These are phyloP conservation scores for Poeciliopsis retropinna DNA, from an alignment of 2,113 vertebrate genomes.

Conservation along the genomic window DNA sequence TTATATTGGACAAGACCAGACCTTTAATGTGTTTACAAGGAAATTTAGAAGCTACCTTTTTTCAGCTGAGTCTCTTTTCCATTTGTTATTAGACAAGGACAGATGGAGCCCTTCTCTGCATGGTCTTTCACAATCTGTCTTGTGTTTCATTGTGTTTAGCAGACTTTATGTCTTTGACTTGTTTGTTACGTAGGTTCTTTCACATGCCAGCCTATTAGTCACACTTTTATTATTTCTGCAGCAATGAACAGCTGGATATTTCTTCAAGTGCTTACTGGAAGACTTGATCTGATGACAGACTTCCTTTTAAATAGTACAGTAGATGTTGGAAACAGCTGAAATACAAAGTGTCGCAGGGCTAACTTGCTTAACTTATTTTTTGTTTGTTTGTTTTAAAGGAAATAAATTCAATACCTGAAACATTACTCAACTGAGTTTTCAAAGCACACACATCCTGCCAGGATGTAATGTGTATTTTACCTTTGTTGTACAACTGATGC, in stretches of 20 bases:
- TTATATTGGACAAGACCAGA: conserved; percentile 48
- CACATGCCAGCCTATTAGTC: not conserved
- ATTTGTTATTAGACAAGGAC: conserved; percentile 43
- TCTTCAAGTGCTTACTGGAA: not conserved
- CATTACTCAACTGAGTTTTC: too few species aligned
- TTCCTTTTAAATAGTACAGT: not conserved
- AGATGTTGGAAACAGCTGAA: not conserved
- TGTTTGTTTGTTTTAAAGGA: too few species aligned
- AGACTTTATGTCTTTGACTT: not conserved
- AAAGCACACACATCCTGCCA: too few species aligned
- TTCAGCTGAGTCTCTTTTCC: conserved; percentile 35
- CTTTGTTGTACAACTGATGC: too few species aligned
- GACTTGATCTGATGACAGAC: not conserved
- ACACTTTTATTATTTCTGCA: conserved; percentile 4
- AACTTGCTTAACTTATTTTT: too few species aligned
- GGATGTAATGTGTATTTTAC: too few species aligned
- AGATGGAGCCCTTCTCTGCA: conserved; percentile 36
- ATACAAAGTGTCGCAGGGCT: too few species aligned
- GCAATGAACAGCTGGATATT: not conserved
- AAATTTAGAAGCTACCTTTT: conserved; percentile 48
- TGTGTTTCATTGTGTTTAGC: conserved; percentile 12
- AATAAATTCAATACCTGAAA: too few species aligned
- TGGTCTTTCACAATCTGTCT: conserved; percentile 27
- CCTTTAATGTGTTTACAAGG: conserved; percentile 63
- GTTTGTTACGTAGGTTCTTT: not conserved